Conservation (phyloP, 2,797 vertebrate genomes). For the Parauchenoglanis punctatus region DNA sequence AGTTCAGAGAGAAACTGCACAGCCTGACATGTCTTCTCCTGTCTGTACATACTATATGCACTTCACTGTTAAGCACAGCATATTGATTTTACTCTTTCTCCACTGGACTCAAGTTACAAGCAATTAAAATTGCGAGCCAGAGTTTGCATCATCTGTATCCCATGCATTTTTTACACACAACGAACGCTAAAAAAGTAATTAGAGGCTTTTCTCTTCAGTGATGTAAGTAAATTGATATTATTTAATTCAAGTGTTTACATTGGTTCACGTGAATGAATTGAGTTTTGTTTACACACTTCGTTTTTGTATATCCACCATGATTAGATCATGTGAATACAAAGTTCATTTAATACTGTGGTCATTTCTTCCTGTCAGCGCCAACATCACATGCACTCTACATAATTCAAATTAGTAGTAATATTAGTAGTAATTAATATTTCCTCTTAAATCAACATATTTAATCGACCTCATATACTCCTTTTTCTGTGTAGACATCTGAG, state of each 20-base stretch:
- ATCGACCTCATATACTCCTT: neutral
- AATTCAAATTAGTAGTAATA: neutral
- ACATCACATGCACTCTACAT: neutral
- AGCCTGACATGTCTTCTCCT: constrained; percentile 54
- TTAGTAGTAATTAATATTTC: neutral
- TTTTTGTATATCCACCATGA: neutral
- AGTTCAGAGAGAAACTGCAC: constrained; percentile 58
- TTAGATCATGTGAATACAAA: neutral
- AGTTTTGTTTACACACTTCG: neutral
- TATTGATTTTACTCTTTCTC: constrained; percentile 75
- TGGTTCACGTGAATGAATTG: neutral
- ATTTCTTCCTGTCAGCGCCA: neutral
- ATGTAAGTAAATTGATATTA: neutral
- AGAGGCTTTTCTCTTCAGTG: constrained; percentile 1
- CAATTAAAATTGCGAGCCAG: constrained; percentile 76
- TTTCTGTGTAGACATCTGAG: neutral
- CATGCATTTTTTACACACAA: neutral
- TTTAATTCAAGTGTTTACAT: neutral
- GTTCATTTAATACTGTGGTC: neutral
- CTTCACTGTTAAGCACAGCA: constrained; percentile 69
- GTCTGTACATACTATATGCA: constrained; percentile 50
- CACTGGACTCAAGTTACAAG: constrained; percentile 74
- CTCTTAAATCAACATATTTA: neutral
- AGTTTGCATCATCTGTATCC: constrained; percentile 47
- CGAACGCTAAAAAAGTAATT: neutral